Percentiles rank a stretch among this genome's conserved stretches.
Evolutionary conservation across 2,113 vertebrate species (phyloP).

Genomic region (Recurvirostra avosetta): DNA sequence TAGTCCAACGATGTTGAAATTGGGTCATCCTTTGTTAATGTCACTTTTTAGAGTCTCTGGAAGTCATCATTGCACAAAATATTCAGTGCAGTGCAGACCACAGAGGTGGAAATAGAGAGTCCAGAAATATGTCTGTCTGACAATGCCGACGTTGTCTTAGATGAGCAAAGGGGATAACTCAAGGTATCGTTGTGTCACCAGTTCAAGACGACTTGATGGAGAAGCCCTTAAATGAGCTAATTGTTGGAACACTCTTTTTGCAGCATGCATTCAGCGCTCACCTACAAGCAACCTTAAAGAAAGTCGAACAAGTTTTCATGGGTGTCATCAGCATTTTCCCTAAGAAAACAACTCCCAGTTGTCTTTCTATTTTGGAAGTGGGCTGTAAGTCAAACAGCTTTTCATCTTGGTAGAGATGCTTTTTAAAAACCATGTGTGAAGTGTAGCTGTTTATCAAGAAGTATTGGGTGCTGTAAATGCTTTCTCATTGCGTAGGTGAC

Average conservation of each 20-base stretch:
- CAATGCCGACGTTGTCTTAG: not conserved
- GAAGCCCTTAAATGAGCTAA: not conserved
- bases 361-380: not conserved
- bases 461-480: not conserved
- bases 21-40: conserved; percentile 55
- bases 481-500: not conserved
- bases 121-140: not conserved
- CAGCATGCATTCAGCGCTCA: not conserved
- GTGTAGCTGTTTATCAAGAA: not conserved
- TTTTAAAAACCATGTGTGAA: not conserved
- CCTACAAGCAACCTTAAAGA: not conserved
- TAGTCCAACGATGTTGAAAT: not conserved
- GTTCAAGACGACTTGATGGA: not conserved
- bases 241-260: not conserved
- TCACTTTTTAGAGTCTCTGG: not conserved
- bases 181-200: not conserved
- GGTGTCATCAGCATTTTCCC: not conserved
- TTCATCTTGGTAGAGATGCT: not conserved
- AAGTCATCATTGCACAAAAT: not conserved
- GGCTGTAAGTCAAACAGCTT: conserved; percentile 7
- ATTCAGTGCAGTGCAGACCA: not conserved
- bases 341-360: not conserved
- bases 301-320: not conserved
- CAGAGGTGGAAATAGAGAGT: not conserved
- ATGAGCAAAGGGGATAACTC: not conserved